These are phyloP conservation scores for Acronicta aceris DNA, from an alignment of 2,888 invertebrate genomes.

Conservation along the genomic window DNA sequence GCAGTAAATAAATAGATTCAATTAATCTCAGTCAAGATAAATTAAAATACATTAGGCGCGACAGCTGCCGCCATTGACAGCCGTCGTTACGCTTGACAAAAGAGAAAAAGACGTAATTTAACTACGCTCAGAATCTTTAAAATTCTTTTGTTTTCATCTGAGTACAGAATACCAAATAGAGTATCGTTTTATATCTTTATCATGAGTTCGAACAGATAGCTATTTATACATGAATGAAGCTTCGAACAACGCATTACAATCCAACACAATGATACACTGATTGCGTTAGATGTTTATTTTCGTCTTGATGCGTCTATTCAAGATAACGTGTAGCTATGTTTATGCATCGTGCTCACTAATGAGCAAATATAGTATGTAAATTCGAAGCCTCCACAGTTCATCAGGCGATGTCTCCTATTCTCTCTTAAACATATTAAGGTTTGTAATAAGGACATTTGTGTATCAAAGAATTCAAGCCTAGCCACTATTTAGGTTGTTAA, in stretches of 20 bases:
- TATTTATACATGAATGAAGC: conserved; percentile 33
- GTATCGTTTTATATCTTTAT: conserved; percentile 23
- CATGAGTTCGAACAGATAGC: conserved; percentile 26
- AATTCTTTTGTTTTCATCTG: conserved; percentile 46
- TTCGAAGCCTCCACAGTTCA: background rate
- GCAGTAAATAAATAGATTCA: conserved; percentile 38
- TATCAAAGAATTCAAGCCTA: conserved; percentile 3
- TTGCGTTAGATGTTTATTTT: conserved; percentile 37
- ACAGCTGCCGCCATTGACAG: conserved; percentile 53
- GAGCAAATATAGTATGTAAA: background rate
- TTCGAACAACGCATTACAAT: conserved; percentile 13
- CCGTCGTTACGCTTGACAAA: conserved; percentile 46
- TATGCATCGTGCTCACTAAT: conserved; percentile 18
- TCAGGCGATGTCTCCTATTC: background rate
- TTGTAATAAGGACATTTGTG: background rate
- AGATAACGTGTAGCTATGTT: conserved; percentile 11
- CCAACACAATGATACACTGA: conserved; percentile 40
- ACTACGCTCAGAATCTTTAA: conserved; percentile 52
- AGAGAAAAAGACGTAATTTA: conserved; percentile 50
- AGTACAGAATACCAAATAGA: conserved; percentile 30
- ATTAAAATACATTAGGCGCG: conserved; percentile 51
- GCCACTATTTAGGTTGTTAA: conserved; percentile 8
- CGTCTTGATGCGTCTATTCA: conserved; percentile 26
- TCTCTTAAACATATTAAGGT: background rate
- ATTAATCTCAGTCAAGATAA: conserved; percentile 47